Evolutionary conservation across 30 jellyfish, hydroid and myxozoan species (phyloP).

Genomic region (Pseudorhiza aurosa): DNA sequence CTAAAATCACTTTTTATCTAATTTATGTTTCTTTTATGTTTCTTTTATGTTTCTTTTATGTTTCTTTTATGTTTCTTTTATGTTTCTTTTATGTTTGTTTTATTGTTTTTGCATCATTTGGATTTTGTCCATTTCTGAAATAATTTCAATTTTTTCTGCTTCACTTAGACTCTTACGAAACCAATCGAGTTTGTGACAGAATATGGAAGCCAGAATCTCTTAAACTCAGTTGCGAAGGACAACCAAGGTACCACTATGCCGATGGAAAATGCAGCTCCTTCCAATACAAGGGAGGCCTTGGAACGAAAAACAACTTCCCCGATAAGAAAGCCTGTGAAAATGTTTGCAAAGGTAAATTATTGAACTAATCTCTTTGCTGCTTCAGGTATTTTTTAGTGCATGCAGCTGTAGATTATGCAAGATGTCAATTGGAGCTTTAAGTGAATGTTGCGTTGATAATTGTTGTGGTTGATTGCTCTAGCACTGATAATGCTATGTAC

Average conservation of each 20-base stretch:
- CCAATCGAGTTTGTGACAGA: conserved; percentile 76
- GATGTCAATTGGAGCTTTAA: too few relatives aligned
- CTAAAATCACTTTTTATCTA: too few relatives aligned
- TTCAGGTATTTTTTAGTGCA: too few relatives aligned
- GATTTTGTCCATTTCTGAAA: too few relatives aligned
- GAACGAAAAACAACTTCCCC: conserved; percentile 82
- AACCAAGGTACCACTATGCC: conserved; percentile 52
- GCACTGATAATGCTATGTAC: too few relatives aligned
- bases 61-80: neutral
- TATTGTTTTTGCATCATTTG: too few relatives aligned
- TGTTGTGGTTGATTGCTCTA: too few relatives aligned
- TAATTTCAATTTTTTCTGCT: neutral
- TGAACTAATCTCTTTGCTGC: too few relatives aligned
- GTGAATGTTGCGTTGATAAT: too few relatives aligned
- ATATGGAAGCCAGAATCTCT: conserved; percentile 68
- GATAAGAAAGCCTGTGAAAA: conserved; percentile 23
- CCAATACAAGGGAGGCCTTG: conserved; percentile 80
- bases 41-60: too few relatives aligned
- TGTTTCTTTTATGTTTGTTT: neutral
- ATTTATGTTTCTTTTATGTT: too few relatives aligned
- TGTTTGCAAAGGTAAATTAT: conserved; percentile 45
- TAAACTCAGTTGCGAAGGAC: conserved; percentile 42
- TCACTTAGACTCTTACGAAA: conserved; percentile 44
- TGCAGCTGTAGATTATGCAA: too few relatives aligned
- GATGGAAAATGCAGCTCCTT: conserved; percentile 62